Base-by-base conservation (phyloP, 2,888 invertebrate species). In the Philereme transversata region DNA sequence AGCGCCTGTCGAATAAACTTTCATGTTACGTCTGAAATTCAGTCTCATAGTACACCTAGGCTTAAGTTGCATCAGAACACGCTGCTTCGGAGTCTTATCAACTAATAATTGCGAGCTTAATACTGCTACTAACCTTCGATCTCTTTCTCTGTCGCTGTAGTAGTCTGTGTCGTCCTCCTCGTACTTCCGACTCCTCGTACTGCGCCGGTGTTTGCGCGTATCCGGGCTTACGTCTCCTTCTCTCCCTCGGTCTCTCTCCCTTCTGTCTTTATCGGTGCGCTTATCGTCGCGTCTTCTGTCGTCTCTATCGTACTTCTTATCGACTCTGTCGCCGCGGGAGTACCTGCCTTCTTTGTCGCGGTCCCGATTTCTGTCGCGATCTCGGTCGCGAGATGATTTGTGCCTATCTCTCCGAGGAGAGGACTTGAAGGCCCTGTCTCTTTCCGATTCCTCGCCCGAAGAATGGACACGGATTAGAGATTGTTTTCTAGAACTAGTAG, bases 81-180 rank as follows among this genome's bases (percentile, higher is more conserved):
- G 22, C 22, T 22, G n/a, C n/a, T n/a, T n/a, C n/a, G n/a, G n/a
- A n/a, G n/a, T n/a, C n/a, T n/a, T n/a, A n/a, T n/a, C n/a, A n/a
- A n/a, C n/a, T n/a, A n/a, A n/a, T n/a, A n/a, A n/a, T n/a, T n/a
- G n/a, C n/a, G n/a, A n/a, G n/a, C n/a, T n/a, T n/a, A n/a, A n/a
- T n/a, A n/a, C n/a, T n/a, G 22, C 1, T 22, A 45, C 70, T 70
- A 51, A 92, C 92, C 93, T 88, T 69, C 91, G 89, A 45, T 93
- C 93, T 63, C 92, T 88, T 67, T 95, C 95, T 62, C 93, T 91
- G 79, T 95, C 95, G 73, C 95, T 95, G 79, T 94, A 95, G 82
- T 94, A 95, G 79, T 95, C 94, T 4, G 94, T 94, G 72, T 95
- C 95, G 60, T 95, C 95, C 0, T 94, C 93, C 67, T 95, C 95